Evolutionary conservation across 1,140 invertebrate genomes (phyloP).

Genomic region (Conus ventricosus): DNA sequence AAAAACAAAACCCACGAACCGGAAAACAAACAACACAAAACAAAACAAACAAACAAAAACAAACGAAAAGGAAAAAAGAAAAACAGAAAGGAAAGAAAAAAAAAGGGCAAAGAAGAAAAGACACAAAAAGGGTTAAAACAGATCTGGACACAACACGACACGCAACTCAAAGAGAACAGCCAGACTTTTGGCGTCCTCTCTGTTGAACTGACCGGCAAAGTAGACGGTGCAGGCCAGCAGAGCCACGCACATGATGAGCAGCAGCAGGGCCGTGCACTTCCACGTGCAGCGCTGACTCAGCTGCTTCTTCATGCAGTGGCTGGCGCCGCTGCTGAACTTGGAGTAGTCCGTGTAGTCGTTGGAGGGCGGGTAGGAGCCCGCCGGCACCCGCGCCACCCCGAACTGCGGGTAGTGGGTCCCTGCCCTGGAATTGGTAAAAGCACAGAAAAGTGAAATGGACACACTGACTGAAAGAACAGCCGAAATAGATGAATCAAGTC

Average conservation of each 20-base stretch:
- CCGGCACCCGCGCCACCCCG: constrained; percentile 79
- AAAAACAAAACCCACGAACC: not conserved
- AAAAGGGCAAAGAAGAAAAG: too few species aligned
- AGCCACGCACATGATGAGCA: constrained; percentile 87
- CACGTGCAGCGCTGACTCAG: constrained; percentile 82
- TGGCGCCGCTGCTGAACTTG: constrained; percentile 87
- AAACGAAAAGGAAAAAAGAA: not conserved
- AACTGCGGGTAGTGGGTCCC: constrained; percentile 80
- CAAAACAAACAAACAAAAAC: not conserved
- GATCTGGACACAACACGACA: too few species aligned
- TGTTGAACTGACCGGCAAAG: constrained; percentile 86
- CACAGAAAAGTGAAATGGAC: too few species aligned
- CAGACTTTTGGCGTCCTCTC: not conserved
- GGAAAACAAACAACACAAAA: not conserved
- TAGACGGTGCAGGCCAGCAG: constrained; percentile 88
- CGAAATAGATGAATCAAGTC: too few species aligned
- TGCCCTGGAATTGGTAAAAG: constrained; percentile 69
- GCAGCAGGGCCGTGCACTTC: constrained; percentile 91
- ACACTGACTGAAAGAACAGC: too few species aligned
- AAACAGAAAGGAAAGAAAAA: too few species aligned
- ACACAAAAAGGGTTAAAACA: too few species aligned
- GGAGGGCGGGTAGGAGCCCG: constrained; percentile 84
- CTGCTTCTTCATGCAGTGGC: constrained; percentile 79
- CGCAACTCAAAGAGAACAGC: not conserved
- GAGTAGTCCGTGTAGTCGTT: constrained; percentile 90